phyloP scores from a whole-genome alignment of 1,140 invertebrate species.

The Aphelenchoides fujianensis region DNA sequence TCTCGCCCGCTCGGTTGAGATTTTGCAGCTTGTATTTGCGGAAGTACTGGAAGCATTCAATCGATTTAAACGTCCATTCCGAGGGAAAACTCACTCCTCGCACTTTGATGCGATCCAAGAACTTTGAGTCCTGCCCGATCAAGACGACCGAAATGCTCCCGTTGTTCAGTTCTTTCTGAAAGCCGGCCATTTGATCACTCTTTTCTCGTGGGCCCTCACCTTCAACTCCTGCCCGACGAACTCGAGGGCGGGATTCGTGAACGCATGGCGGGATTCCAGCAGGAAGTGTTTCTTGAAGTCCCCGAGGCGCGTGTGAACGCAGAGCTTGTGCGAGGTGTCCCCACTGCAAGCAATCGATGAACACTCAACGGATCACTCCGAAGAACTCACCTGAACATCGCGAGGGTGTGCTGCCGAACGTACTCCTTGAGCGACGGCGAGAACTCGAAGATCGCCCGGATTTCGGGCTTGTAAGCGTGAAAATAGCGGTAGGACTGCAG shows the following conservation, averaged over 20 bases:
- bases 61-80: background rate
- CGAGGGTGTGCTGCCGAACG: background rate
- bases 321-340: constrained; percentile 6
- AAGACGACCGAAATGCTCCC: background rate
- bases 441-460: background rate
- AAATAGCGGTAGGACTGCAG: constrained; percentile 9
- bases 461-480: constrained; percentile 1
- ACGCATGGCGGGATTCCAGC: background rate
- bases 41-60: background rate
- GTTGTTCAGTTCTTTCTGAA: constrained; percentile 5
- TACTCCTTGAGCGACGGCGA: constrained; percentile 5
- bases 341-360: background rate
- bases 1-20: background rate
- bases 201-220: background rate
- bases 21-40: background rate
- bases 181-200: background rate
- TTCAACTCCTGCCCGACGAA: background rate
- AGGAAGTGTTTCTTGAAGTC: background rate
- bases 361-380: background rate
- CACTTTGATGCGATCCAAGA: background rate
- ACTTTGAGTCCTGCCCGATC: background rate
- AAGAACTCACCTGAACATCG: constrained; percentile 7
- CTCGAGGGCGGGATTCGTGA: constrained; percentile 10
- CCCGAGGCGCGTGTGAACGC: constrained; percentile 1
- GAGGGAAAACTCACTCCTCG: background rate